Conservation (phyloP, 2,888 invertebrate genomes). For the Eudemis profundana region DNA sequence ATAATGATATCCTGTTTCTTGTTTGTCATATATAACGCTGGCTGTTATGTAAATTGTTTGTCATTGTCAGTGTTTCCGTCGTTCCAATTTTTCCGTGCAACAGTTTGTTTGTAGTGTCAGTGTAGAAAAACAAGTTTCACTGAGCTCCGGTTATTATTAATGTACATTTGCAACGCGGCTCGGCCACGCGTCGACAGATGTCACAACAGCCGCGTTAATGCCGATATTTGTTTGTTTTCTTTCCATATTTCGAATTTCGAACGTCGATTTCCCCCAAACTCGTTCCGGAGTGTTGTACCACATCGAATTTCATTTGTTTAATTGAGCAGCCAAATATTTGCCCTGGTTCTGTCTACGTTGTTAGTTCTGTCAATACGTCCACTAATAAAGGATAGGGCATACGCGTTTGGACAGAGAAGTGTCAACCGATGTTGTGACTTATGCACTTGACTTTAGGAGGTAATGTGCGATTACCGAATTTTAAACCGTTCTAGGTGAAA, state of each 20-base stretch:
- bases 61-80: slow-evolving; percentile 45
- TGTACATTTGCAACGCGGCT: slow-evolving; percentile 42
- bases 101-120: slow-evolving; percentile 44
- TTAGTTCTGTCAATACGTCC: slow-evolving; percentile 79
- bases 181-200: slow-evolving; percentile 61
- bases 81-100: slow-evolving; percentile 45
- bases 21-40: slow-evolving; percentile 32
- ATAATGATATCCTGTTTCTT: slow-evolving; percentile 52
- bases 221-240: slow-evolving; percentile 56
- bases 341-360: slow-evolving; percentile 68
- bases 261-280: slow-evolving; percentile 55
- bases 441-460: slow-evolving; percentile 50
- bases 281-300: slow-evolving; percentile 56
- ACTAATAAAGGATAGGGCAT: slow-evolving; percentile 69
- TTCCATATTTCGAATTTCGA: slow-evolving; percentile 53
- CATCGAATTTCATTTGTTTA: slow-evolving; percentile 76
- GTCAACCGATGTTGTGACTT: slow-evolving; percentile 56
- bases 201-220: slow-evolving; percentile 65
- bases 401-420: slow-evolving; percentile 50
- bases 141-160: slow-evolving; percentile 42
- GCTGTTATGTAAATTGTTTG: slow-evolving; percentile 48
- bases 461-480: slow-evolving; percentile 46
- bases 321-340: slow-evolving; percentile 79
- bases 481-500: slow-evolving; percentile 55
- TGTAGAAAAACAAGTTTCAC: slow-evolving; percentile 47